These are phyloP conservation scores for Eupithecia pulchellata DNA, from an alignment of 2,888 invertebrate genomes.

Conservation along the genomic window DNA sequence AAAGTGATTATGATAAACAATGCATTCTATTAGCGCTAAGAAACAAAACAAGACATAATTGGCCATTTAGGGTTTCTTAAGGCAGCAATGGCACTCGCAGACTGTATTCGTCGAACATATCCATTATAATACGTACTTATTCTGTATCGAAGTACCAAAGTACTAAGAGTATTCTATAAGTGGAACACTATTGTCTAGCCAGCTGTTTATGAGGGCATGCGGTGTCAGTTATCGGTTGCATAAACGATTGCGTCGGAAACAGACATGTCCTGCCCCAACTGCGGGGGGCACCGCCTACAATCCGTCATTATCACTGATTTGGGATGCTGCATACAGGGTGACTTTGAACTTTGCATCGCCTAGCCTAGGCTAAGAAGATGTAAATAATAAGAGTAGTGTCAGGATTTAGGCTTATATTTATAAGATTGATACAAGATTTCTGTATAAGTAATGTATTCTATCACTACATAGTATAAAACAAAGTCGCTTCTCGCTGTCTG, in stretches of 20 bases:
- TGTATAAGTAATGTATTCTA: too few species aligned
- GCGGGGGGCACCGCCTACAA: conserved; percentile 59
- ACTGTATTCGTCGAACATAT: too few species aligned
- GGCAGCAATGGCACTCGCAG: too few species aligned
- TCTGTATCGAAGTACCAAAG: background rate
- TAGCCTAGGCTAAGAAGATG: background rate
- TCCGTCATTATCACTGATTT: conserved; percentile 73
- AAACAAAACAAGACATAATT: too few species aligned
- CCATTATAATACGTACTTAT: background rate
- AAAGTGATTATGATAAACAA: too few species aligned
- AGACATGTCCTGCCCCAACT: conserved; percentile 80
- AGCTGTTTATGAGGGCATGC: conserved; percentile 15
- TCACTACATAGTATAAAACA: too few species aligned
- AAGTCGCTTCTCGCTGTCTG: too few species aligned
- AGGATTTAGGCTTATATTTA: too few species aligned
- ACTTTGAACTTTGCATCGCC: conserved; percentile 3
- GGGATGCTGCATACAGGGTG: conserved; percentile 53
- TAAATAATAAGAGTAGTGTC: too few species aligned
- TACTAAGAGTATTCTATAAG: background rate
- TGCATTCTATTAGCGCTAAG: too few species aligned
- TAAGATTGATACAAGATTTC: too few species aligned
- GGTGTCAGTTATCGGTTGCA: conserved; percentile 63
- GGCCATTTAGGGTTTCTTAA: too few species aligned
- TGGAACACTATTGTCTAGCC: conserved; percentile 8
- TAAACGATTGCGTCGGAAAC: conserved; percentile 74